Base-by-base conservation (phyloP, 2,797 vertebrate genomes). In the Pseudochirops corinnae region DNA sequence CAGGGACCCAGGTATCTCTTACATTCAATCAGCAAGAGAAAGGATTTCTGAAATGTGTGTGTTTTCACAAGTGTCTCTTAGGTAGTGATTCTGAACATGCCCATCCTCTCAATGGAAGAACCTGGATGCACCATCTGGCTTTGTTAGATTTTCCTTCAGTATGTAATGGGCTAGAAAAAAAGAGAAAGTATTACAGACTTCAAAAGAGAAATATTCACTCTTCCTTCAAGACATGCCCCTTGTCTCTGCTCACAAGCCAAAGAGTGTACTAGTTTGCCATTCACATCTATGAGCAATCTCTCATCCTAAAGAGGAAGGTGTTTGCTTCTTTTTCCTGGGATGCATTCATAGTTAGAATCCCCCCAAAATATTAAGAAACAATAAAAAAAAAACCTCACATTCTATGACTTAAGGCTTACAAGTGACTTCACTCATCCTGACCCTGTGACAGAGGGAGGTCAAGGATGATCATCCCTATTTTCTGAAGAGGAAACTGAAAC, bases 41-140 rank as follows among this genome's bases (percentile, higher is more conserved):
- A 16, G 1, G 5, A 33, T 53, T 18, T 60, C 57, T 90, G 93
- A 93, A 57, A 62, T 55, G 4, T 50, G 55, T 33, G 6, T 52
- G 31, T 90, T 53, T n/a, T 7, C 28, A n/a, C 1, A 11, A 50
- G 0, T 12, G 52, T 0, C 29, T 0, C 87, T 56, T 0, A 0
- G 4, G 56, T 91, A 33, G 52, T 2, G 3, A 82, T 90, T 46
- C 52, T 1, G 3, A 2, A 13, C 5, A 0, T 21, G 93, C 92
- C 14, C n/a, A 3, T 56, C 93, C 91, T 87, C 0, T 87, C 1
- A 0, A 4, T 87, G 13, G 0, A 28, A 39, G 52, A 39, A 5
- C 53, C 90, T 0, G 39, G 74, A 87, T 50, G 21, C 21, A 87
- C 93, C 93, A 90, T 91, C 96, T 96, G 95, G 50, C 60, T 0